Evolutionary conservation across 2,113 vertebrate genomes (phyloP), one percentile per base, ranked within the genome.

Genomic region (Pao palembangensis): DNA sequence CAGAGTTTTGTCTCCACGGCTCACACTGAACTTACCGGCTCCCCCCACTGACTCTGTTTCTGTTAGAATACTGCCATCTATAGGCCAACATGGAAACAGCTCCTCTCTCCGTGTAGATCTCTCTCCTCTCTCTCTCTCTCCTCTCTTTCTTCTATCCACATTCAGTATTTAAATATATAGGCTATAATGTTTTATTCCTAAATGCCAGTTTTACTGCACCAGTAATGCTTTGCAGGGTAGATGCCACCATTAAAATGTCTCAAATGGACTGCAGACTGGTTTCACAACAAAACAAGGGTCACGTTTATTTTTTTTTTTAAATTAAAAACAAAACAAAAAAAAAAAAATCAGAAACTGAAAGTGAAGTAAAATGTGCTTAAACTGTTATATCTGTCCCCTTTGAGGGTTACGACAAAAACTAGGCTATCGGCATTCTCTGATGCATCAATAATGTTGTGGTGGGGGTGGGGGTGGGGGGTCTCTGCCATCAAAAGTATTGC

Each of bases 21-120:
- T 31, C 61, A 28, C 57, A 38, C 57, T 51, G 59, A 64, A 52
- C 15, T 20, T 43, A 50, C 57, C 47, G 44, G 53, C 55, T 6
- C 44, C 28, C 16, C 4, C 58, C 58, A n/a, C 15, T 13, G 20
- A 49, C 61, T 51, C 74, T 67, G 79, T 79, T 79, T 68, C 76
- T 87, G 88, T 87, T 74, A 78, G 83, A 83, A 81, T 38, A 89
- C 86, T 91, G 91, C 88, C 91, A 91, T 88, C 91, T 91, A 90
- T 88, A 47, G 91, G 16, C 66, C 69, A 17, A 85, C 69, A 7
- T 8, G n/a, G 18, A 61, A 55, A 79, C 59, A 50, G 58, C 42
- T 78, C 19, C 48, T 50, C 20, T 31, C 16, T 3, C 28, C 34
- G 16, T 11, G 16, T n/a, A 4, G n/a, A 41, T 42, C 14, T 23